A percentile compares a stretch with the other conserved stretches of the same genome.
Evolutionary conservation across 2,888 invertebrate species (phyloP).

Genomic region (Oscheius sp.): DNA sequence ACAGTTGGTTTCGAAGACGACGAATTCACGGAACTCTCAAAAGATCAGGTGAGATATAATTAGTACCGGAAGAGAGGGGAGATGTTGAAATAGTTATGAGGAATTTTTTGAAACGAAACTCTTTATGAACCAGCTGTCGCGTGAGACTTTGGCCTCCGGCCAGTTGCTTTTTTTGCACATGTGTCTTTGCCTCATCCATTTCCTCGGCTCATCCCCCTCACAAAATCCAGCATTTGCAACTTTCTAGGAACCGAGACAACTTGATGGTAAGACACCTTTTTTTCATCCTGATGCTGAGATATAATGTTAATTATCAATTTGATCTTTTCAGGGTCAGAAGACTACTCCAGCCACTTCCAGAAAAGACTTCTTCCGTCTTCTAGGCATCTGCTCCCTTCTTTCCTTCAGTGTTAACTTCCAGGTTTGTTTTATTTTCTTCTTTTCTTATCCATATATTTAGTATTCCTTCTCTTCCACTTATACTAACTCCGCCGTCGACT

Average conservation of each 20-base stretch:
- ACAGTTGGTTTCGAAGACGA: not conserved
- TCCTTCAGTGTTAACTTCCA: constrained; percentile 30
- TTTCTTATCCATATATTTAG: not conserved
- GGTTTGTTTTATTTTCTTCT: not conserved
- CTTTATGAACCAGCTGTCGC: not conserved
- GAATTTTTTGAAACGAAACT: not conserved
- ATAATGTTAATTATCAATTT: no score
- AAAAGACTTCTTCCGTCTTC: constrained; percentile 20
- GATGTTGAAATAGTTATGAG: not conserved
- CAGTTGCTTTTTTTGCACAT: constrained; percentile 14
- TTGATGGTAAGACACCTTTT: no score
- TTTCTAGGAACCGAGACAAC: no score
- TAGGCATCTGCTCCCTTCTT: constrained; percentile 24
- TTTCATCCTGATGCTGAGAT: no score
- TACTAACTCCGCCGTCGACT: constrained; percentile 28
- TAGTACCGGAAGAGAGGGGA: not conserved
- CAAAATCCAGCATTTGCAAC: not conserved
- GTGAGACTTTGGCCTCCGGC: not conserved
- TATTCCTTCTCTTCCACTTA: constrained; percentile 31
- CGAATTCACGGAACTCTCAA: constrained; percentile 12
- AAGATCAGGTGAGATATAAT: not conserved
- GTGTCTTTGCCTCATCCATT: not conserved
- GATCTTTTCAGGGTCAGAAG: constrained; percentile 11
- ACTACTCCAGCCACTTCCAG: not conserved
- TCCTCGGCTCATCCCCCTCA: not conserved